Evolutionary conservation across 2,797 vertebrate species (phyloP).

Genomic region (Sternotherus odoratus): DNA sequence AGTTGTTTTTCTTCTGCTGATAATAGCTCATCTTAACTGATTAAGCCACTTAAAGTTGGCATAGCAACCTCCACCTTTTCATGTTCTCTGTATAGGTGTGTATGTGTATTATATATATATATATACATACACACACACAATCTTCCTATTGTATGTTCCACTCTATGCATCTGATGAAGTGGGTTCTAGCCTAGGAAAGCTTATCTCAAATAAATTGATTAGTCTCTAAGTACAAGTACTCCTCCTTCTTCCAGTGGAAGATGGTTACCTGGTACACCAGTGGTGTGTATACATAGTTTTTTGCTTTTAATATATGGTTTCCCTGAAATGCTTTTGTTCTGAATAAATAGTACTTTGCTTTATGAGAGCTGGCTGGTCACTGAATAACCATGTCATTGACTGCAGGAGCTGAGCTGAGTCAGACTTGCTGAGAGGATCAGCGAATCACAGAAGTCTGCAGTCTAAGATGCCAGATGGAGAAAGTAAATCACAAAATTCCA

Average conservation of each 20-base stretch:
- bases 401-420: background rate
- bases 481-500: background rate
- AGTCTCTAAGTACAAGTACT: too few relatives aligned
- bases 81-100: too few relatives aligned
- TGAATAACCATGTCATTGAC: background rate
- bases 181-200: too few relatives aligned
- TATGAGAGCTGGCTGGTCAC: background rate
- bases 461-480: background rate
- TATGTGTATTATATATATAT: too few relatives aligned
- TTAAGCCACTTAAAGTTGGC: too few relatives aligned
- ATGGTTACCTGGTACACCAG: background rate
- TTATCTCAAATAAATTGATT: too few relatives aligned
- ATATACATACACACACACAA: too few relatives aligned
- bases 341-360: background rate
- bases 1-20: too few relatives aligned
- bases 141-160: too few relatives aligned
- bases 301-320: background rate
- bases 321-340: background rate
- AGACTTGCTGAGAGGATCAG: background rate
- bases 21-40: too few relatives aligned
- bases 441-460: background rate
- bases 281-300: background rate
- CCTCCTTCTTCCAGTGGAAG: background rate
- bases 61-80: too few relatives aligned
- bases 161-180: too few relatives aligned